Conservation (phyloP, 2,888 invertebrate genomes). For the Hipparchia sbordonii region DNA sequence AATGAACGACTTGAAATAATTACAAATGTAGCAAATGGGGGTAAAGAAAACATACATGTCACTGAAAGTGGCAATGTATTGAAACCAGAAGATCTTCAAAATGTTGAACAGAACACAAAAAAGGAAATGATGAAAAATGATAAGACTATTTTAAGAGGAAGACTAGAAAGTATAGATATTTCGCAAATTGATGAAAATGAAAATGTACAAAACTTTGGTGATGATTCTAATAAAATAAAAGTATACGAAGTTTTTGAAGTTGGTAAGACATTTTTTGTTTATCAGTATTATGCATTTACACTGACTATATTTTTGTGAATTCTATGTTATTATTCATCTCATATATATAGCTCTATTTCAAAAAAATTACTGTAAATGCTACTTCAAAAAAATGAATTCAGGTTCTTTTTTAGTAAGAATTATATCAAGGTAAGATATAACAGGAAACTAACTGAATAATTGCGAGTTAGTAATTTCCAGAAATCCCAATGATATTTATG, state of each 20-base stretch:
- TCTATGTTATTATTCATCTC: too few relatives aligned
- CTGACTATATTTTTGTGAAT: too few relatives aligned
- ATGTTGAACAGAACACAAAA: background rate
- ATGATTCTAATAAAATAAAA: slow-evolving; percentile 34
- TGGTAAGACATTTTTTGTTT: slow-evolving; percentile 49
- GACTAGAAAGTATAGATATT: background rate
- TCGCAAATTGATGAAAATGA: slow-evolving; percentile 7
- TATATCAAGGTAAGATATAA: too few relatives aligned
- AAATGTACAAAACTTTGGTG: background rate
- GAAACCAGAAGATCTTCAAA: background rate
- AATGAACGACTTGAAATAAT: too few relatives aligned
- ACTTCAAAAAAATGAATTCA: too few relatives aligned
- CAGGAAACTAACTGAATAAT: too few relatives aligned
- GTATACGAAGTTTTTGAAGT: slow-evolving; percentile 59
- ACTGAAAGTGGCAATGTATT: background rate
- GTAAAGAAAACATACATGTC: background rate
- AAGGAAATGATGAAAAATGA: background rate
- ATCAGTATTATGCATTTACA: too few relatives aligned
- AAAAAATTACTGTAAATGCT: too few relatives aligned
- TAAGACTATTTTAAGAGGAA: background rate
- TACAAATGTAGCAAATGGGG: background rate
- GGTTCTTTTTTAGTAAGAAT: too few relatives aligned
- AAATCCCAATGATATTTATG: background rate
- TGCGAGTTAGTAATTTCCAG: background rate
- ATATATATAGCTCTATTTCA: too few relatives aligned